phyloP scores from a whole-genome alignment of 1,140 invertebrate species.

The Maconellicoccus hirsutus region DNA sequence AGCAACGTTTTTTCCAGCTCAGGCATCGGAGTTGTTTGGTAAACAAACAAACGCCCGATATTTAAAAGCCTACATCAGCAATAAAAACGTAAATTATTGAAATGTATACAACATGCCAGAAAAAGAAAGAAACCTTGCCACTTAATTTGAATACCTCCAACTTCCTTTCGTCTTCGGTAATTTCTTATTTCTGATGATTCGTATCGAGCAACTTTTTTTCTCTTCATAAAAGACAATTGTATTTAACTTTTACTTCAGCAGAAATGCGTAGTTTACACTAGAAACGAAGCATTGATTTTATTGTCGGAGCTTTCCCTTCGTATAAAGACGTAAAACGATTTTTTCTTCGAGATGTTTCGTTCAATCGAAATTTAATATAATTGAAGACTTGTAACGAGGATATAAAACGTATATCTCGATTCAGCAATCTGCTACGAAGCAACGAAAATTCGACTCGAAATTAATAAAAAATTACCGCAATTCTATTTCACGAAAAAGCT shows the following conservation, averaged over 20 bases:
- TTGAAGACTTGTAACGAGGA: neutral
- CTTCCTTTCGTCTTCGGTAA: neutral
- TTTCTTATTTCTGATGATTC: neutral
- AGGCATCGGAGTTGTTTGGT: neutral
- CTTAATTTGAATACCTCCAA: neutral
- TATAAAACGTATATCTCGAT: neutral
- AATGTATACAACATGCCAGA: neutral
- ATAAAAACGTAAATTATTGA: neutral
- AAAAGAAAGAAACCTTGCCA: no score
- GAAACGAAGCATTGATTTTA: neutral
- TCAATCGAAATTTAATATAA: conserved; percentile 1
- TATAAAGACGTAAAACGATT: neutral
- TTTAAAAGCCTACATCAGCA: no score
- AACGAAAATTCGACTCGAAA: neutral
- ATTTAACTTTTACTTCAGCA: neutral
- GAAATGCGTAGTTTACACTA: neutral
- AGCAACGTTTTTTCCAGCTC: neutral
- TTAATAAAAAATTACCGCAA: neutral
- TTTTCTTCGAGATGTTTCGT: neutral
- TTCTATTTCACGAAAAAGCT: no score
- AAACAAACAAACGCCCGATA: neutral
- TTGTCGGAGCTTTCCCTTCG: neutral
- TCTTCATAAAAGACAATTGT: neutral
- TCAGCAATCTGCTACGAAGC: neutral
- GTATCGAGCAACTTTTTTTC: neutral